Base-by-base conservation (phyloP, 2,797 vertebrate genomes). In the Geotrypetes seraphini region DNA sequence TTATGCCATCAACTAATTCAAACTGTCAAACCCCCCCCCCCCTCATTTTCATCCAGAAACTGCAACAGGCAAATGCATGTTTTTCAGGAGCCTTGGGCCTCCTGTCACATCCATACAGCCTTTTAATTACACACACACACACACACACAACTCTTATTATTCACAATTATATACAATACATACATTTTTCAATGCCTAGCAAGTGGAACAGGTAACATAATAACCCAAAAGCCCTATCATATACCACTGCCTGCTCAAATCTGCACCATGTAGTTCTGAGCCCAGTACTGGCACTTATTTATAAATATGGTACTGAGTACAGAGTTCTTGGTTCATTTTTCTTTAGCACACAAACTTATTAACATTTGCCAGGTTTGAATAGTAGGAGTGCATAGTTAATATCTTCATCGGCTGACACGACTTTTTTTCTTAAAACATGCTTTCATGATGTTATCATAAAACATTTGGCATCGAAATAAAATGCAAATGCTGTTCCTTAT, bases 111-210 rank as follows among this genome's bases (percentile, higher is more conserved):
- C n/a, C n/a, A n/a, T n/a, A n/a, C n/a, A n/a, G n/a, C n/a, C n/a
- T n/a, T n/a, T n/a, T n/a, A n/a, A n/a, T n/a, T n/a, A n/a, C n/a
- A n/a, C n/a, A n/a, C 18, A 13, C 15, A 25, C 55, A 41, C 51
- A 1, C 64, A 2, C 53, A 32, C 67, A 10, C 7, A 28, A 2
- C 24, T 40, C 48, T 47, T 46, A 36, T 4, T 75, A 71, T 75
- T 74, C 69, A 77, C 74, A 73, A 28, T 43, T 69, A 66, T 48
- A 27, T 71, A 70, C 70, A 77, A 47, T 66, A 70, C 59, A 63
- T 67, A 72, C 66, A 71, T 32, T 36, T 3, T 39, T 25, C 16
- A 3, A 36, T 23, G 42, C 37, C 22, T 2, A 21, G 11, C 33
- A 49, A 37, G 19, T 28, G 2, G 47, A n/a, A n/a, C n/a, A n/a